Evolutionary conservation across 2,888 invertebrate genomes (phyloP), one percentile per base, ranked within the genome.

Genomic region (Subacronicta megacephala): DNA sequence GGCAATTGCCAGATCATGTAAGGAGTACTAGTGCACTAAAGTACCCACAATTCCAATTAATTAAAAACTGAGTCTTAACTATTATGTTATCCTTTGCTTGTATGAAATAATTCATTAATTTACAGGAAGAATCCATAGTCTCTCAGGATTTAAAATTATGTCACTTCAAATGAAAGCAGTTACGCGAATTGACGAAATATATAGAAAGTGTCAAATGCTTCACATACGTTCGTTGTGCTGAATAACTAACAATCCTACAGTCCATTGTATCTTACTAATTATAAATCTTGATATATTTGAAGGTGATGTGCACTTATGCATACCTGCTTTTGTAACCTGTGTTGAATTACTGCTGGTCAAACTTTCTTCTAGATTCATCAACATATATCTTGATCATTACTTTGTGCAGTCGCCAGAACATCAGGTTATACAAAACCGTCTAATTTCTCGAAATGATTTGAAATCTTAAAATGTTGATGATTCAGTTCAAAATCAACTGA

Each of bases 131-230:
- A 62, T 45, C 53, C 55, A 52, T 46, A 58, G 66, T 68, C 78
- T 79, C 77, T 53, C 57, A 61, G 75, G 78, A 71, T 75, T 77
- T 72, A 74, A 49, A 85, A 84, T 88, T 84, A 85, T 87, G 82
- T 84, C 85, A 87, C 76, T 78, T 77, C 78, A 81, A 82, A 85
- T 78, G 79, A 77, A 77, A 81, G 78, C 72, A 79, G 79, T 83
- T 81, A 82, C 80, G 82, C 80, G 72, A 68, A 72, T 72, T 82
- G 82, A 81, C 78, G 78, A 84, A 86, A 82, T 86, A 90, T 90
- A 90, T 92, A 92, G 91, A 92, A 91, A 92, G 92, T 91, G 89
- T 89, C 83, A 87, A 88, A 88, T 84, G 82, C 80, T 81, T 84
- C 80, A 79, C 81, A 84, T 83, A 81, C 80, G 79, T 82, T 69